Evolutionary conservation across 2,797 vertebrate genomes (phyloP), one percentile per base, ranked within the genome.

Genomic region (Sebastes matsubarae): DNA sequence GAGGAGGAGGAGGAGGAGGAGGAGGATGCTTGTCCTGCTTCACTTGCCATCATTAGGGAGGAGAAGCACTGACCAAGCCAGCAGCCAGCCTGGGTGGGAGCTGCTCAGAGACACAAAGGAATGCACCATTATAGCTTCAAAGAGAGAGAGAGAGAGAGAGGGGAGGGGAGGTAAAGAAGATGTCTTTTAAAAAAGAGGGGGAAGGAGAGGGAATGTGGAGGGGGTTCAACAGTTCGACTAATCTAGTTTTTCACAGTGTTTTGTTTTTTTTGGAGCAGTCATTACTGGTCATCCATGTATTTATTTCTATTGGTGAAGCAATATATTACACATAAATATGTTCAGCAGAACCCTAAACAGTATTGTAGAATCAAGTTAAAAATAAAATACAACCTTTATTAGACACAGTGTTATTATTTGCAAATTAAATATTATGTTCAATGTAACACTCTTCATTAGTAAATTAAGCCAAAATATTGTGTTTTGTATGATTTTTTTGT

Each of bases 91-190:
- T 64, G 87, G 86, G 81, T 83, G 79, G 85, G 83, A 88, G 81
- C 75, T 36, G 1, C 50, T 77, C 85, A 82, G 75, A 90, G 75
- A 87, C 81, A 89, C 79, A 82, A 83, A 93, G 86, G 85, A 93
- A 92, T 92, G 80, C 78, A 80, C 78, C 74, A 82, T 84, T 79
- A 84, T 27, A 72, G 75, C 83, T 86, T 92, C 85, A 90, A 85
- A 93, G 80, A 32, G 59, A 71, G 32, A 34, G 20, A 72, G 38
- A 5, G 34, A 54, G 64, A 34, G 20, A 72, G 38, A n/a, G 4
- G 58, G 24, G 2, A 16, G 63, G 22, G 4, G 60, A 24, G 2
- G 20, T 52, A 52, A 52, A 52, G 50, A 52, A 52, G 32, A 74
- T 50, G 18, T 50, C 59, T 65, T 66, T 2, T 6, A 2, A 27